These are phyloP conservation scores for Polylopha cassiicola DNA, from an alignment of 2,888 invertebrate genomes.

Conservation along the genomic window DNA sequence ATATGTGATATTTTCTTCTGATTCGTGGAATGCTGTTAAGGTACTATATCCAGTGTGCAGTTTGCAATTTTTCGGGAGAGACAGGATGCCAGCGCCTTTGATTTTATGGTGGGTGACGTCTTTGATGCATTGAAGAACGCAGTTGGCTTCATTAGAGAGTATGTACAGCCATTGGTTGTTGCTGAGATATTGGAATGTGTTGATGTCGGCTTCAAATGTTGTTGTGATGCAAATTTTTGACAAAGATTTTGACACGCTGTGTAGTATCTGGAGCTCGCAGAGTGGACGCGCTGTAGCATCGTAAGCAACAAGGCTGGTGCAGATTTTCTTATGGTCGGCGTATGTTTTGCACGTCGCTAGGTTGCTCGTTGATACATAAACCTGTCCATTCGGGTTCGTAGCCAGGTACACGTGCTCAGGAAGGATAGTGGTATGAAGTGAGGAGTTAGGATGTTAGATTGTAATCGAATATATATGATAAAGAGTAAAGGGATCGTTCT, in stretches of 20 bases:
- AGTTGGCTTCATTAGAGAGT: background rate
- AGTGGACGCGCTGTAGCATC: constrained; percentile 5
- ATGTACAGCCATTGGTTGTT: constrained; percentile 6
- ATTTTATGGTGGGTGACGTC: constrained; percentile 7
- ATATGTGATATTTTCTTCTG: constrained; percentile 5
- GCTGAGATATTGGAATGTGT: constrained; percentile 2
- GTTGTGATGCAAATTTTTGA: constrained; percentile 2
- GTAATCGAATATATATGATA: constrained; percentile 33
- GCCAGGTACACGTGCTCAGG: constrained; percentile 33
- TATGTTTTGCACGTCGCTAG: constrained; percentile 25
- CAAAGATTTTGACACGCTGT: constrained; percentile 1
- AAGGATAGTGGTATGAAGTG: constrained; percentile 29
- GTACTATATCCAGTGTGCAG: constrained; percentile 12
- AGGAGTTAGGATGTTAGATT: constrained; percentile 31
- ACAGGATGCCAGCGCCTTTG: constrained; percentile 6
- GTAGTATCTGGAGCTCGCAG: constrained; percentile 3
- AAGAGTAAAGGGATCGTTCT: constrained; percentile 25
- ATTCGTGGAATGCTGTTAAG: background rate
- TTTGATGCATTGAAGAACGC: constrained; percentile 3
- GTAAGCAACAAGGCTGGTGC: constrained; percentile 1
- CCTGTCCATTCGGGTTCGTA: constrained; percentile 28
- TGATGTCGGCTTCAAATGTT: constrained; percentile 4
- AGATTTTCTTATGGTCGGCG: constrained; percentile 1
- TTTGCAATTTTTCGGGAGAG: constrained; percentile 3
- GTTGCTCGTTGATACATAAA: constrained; percentile 26